A percentile compares a stretch with the other conserved stretches of the same genome.
These are phyloP conservation scores for Podiceps cristatus DNA, from an alignment of 2,113 vertebrate genomes.

Conservation along the genomic window DNA sequence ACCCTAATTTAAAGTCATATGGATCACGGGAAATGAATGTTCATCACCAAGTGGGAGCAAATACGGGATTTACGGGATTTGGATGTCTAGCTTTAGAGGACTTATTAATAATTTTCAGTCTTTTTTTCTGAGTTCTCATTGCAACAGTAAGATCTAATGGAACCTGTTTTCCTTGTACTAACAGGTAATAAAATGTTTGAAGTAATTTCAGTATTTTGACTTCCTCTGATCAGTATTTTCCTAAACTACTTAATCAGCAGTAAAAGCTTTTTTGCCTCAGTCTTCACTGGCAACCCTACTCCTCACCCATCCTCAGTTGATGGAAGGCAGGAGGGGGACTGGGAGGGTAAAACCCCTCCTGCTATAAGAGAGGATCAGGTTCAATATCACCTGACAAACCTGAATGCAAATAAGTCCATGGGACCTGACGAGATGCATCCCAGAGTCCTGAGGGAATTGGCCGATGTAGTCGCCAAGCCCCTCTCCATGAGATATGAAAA, in stretches of 20 bases:
- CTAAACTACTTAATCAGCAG: background rate
- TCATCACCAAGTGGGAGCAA: background rate
- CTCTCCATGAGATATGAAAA: too few species aligned
- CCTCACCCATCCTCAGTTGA: too few species aligned
- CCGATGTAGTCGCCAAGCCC: too few species aligned
- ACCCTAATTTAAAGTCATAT: background rate
- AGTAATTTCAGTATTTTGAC: background rate
- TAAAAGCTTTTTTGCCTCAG: too few species aligned
- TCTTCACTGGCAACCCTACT: too few species aligned
- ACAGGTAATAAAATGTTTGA: background rate
- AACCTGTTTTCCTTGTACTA: background rate
- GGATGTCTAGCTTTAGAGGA: background rate
- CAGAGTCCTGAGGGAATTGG: too few species aligned
- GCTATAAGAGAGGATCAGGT: too few species aligned
- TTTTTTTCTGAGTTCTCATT: background rate
- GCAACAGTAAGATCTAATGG: background rate
- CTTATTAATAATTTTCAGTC: background rate
- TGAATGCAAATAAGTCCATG: too few species aligned
- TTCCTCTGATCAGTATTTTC: background rate
- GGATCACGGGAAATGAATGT: background rate
- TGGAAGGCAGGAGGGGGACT: too few species aligned
- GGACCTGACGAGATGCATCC: too few species aligned
- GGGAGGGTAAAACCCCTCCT: too few species aligned
- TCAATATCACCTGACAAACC: too few species aligned
- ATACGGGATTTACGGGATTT: fast-evolving